These are phyloP conservation scores for Uromys caudimaculatus DNA, from an alignment of 2,797 vertebrate genomes.

Conservation along the genomic window DNA sequence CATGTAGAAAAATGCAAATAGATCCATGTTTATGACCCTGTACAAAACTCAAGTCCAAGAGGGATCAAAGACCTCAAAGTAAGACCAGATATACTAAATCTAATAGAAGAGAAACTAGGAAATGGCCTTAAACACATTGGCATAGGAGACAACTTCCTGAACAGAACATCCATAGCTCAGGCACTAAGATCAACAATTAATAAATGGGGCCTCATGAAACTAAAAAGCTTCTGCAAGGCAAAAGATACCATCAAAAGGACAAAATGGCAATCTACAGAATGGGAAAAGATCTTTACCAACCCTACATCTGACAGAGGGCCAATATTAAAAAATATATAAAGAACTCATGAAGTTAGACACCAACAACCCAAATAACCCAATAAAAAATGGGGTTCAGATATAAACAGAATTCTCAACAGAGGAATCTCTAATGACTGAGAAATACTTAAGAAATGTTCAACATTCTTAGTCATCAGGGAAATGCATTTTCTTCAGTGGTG, in stretches of 20 bases:
- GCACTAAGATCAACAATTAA: background rate
- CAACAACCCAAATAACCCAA: background rate
- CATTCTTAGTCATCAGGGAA: background rate
- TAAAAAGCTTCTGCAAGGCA: background rate
- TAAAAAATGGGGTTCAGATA: background rate
- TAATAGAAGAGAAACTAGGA: background rate
- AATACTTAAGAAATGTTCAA: background rate
- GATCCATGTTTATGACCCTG: background rate
- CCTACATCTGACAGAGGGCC: background rate
- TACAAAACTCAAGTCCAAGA: background rate
- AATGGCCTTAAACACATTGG: background rate
- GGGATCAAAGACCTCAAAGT: background rate
- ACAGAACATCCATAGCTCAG: background rate
- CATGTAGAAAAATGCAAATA: background rate
- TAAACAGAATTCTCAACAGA: background rate
- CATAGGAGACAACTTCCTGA: background rate
- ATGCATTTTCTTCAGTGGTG: background rate
- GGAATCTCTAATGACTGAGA: background rate
- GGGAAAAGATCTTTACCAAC: background rate
- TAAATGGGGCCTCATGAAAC: background rate
- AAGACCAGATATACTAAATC: background rate
- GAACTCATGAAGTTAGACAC: background rate
- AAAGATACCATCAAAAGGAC: background rate
- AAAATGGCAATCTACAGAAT: background rate
- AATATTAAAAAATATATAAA: background rate